These are phyloP conservation scores for Griposia aprilina DNA, from an alignment of 2,888 invertebrate species.

Conservation along the genomic window DNA sequence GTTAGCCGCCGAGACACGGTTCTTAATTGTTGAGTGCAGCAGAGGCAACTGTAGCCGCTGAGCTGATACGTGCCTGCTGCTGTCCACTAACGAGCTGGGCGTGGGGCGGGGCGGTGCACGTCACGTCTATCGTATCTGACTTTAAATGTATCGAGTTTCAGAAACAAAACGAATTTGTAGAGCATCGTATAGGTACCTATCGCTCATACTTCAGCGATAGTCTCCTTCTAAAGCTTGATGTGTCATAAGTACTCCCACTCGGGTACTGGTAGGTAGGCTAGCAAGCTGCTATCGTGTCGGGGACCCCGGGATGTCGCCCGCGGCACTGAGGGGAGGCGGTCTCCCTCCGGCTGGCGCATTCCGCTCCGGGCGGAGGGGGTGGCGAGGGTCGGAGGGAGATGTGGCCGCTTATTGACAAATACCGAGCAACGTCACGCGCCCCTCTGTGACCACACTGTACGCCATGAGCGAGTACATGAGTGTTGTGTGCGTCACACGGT, in stretches of 20 bases:
- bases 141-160: neutral
- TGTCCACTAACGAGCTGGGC: neutral
- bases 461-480: neutral
- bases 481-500: neutral
- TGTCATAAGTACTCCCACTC: neutral
- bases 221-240: neutral
- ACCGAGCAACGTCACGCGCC: conserved; percentile 51
- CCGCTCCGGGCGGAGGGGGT: conserved; percentile 5
- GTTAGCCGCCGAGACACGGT: neutral
- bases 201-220: neutral
- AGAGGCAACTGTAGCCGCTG: neutral
- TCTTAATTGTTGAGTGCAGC: neutral
- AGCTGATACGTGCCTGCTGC: neutral
- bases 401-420: conserved; percentile 70
- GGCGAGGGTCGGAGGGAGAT: conserved; percentile 48
- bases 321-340: neutral
- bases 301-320: conserved; percentile 8
- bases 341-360: conserved; percentile 28
- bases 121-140: neutral
- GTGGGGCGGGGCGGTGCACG: neutral
- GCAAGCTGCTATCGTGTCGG: neutral
- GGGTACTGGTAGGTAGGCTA: neutral
- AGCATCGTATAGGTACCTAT: neutral
- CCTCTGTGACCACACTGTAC: conserved; percentile 3
- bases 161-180: neutral